Conservation (phyloP, 1,140 invertebrate genomes). For the Zaprionus tsacasi region DNA sequence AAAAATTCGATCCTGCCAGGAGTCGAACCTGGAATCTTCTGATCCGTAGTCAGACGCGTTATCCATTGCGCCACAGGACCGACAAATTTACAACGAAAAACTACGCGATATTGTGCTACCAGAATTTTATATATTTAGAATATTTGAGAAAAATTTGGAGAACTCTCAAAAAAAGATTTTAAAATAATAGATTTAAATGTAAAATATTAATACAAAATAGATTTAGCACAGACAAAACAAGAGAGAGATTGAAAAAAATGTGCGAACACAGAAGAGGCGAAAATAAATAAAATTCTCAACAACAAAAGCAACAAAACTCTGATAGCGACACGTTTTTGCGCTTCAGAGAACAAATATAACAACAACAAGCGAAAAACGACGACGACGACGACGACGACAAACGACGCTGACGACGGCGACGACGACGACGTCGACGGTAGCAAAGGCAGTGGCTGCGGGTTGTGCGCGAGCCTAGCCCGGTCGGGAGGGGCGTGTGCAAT, state of each 20-base stretch:
- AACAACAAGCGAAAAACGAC: constrained; percentile 9
- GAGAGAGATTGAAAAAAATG: constrained; percentile 50
- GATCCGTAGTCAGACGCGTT: constrained; percentile 90
- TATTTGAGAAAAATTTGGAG: not conserved
- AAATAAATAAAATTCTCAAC: constrained; percentile 37
- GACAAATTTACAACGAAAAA: not conserved
- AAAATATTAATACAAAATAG: not conserved
- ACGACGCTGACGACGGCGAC: constrained; percentile 10
- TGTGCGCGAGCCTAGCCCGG: constrained; percentile 15
- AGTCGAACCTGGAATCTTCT: constrained; percentile 90
- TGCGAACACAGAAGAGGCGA: constrained; percentile 41
- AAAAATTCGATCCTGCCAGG: constrained; percentile 87
- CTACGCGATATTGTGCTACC: not conserved
- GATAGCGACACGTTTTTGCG: constrained; percentile 75
- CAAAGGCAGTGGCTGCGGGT: constrained; percentile 30
- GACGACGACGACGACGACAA: constrained; percentile 12
- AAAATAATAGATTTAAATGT: not conserved
- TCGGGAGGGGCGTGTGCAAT: constrained; percentile 20
- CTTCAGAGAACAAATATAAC: constrained; percentile 46
- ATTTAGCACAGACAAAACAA: constrained; percentile 25
- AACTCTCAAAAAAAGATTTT: not conserved
- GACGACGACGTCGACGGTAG: not conserved
- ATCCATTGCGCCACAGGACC: constrained; percentile 90
- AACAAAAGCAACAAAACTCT: constrained; percentile 33
- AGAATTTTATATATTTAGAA: not conserved